phyloP scores from a whole-genome alignment of 2,888 invertebrate genomes.

The Chrysotoxum bicinctum region DNA sequence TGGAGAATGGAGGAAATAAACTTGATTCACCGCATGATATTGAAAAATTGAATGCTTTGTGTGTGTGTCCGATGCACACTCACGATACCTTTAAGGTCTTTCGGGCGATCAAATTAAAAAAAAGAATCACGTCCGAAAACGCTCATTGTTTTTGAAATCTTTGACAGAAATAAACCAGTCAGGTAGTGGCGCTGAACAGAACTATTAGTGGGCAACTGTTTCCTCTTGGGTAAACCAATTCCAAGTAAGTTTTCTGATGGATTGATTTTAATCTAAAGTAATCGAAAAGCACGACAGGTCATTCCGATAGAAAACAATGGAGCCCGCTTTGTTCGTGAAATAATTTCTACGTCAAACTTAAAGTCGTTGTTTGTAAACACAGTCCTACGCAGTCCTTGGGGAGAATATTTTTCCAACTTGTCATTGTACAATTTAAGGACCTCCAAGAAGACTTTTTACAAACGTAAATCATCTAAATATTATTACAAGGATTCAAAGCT shows the following conservation, averaged over 20 bases:
- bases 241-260: slow-evolving; percentile 38
- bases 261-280: slow-evolving; percentile 33
- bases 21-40: slow-evolving; percentile 49
- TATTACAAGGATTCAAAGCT: background rate
- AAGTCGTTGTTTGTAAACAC: background rate
- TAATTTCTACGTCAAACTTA: background rate
- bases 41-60: slow-evolving; percentile 50
- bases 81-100: slow-evolving; percentile 7
- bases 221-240: background rate
- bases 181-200: background rate
- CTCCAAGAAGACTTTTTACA: background rate
- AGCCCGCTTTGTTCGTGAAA: too few species aligned
- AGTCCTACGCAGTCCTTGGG: background rate
- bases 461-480: background rate
- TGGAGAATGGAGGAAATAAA: slow-evolving; percentile 31
- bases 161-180: background rate
- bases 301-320: background rate
- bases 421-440: background rate
- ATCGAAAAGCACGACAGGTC: slow-evolving; percentile 14
- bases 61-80: slow-evolving; percentile 38
- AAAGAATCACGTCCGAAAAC: slow-evolving; percentile 50
- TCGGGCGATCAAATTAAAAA: slow-evolving; percentile 42
- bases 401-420: background rate
- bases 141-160: slow-evolving; percentile 26
- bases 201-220: background rate